Conservation (phyloP, 2,113 vertebrate genomes). For the Sinocyclocheilus maitianheensis region DNA sequence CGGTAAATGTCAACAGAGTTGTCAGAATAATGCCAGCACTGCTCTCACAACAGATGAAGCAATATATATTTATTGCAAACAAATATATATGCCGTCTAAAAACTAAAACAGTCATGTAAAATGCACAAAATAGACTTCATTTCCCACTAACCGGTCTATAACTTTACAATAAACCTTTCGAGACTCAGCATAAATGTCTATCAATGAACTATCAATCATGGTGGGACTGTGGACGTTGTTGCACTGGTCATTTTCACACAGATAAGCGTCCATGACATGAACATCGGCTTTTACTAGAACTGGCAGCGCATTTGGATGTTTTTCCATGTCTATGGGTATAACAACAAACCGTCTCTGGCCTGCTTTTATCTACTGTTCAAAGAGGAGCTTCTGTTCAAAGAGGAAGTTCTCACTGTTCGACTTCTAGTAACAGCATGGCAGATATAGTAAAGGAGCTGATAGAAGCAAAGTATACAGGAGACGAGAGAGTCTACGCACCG, state of each 20-base stretch:
- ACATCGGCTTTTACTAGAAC: neutral
- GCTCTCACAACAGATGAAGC: conserved; percentile 3
- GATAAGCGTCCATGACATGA: neutral
- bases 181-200: neutral
- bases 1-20: conserved; percentile 15
- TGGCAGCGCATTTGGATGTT: neutral
- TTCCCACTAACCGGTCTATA: neutral
- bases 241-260: too few relatives aligned
- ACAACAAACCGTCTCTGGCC: neutral
- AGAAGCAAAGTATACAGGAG: neutral
- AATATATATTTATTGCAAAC: neutral
- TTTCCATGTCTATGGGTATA: neutral
- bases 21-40: neutral
- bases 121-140: neutral
- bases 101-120: neutral
- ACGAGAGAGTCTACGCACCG: neutral
- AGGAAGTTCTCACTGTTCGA: conserved; percentile 17
- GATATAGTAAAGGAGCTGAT: conserved; percentile 1
- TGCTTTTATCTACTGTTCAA: conserved; percentile 39
- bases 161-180: neutral
- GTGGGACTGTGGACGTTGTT: neutral
- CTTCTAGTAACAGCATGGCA: conserved; percentile 14
- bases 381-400: conserved; percentile 37
- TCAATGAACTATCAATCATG: neutral
- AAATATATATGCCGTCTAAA: neutral